Evolutionary conservation across 2,797 vertebrate species (phyloP).

Genomic region (Parauchenoglanis punctatus): DNA sequence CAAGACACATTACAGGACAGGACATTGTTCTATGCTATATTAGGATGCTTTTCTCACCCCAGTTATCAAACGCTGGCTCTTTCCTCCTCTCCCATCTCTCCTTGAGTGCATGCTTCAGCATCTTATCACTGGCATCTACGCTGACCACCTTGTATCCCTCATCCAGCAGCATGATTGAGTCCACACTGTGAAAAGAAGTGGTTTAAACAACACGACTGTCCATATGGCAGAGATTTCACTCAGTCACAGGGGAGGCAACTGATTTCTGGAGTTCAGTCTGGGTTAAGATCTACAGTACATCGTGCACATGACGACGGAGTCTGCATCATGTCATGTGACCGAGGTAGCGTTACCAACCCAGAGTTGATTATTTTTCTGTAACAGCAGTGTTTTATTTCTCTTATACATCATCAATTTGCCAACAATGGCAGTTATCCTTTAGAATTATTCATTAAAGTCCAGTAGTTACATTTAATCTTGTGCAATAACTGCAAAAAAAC

Average conservation of each 20-base stretch:
- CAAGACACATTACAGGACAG: neutral
- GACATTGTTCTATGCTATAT: neutral
- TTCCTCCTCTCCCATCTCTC: conserved; percentile 92
- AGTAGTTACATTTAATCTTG: neutral
- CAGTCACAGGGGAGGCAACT: neutral
- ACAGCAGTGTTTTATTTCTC: neutral
- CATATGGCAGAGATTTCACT: neutral
- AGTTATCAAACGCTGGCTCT: conserved; percentile 88
- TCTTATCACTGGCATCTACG: conserved; percentile 98
- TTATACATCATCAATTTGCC: neutral
- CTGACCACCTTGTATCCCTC: conserved; percentile 90
- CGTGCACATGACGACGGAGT: neutral
- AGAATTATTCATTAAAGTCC: neutral
- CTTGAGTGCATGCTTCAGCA: conserved; percentile 96
- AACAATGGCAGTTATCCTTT: neutral
- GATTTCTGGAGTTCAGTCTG: neutral
- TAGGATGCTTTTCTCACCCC: conserved; percentile 76
- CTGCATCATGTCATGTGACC: neutral
- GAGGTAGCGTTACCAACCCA: neutral
- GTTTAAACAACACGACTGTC: neutral
- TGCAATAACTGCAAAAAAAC: neutral
- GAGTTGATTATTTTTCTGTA: neutral
- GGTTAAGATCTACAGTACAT: neutral
- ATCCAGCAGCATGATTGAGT: conserved; percentile 97
- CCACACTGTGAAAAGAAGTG: conserved; percentile 77